These are phyloP conservation scores for Podotricha telesiphe DNA, from an alignment of 2,888 invertebrate genomes.

Conservation along the genomic window DNA sequence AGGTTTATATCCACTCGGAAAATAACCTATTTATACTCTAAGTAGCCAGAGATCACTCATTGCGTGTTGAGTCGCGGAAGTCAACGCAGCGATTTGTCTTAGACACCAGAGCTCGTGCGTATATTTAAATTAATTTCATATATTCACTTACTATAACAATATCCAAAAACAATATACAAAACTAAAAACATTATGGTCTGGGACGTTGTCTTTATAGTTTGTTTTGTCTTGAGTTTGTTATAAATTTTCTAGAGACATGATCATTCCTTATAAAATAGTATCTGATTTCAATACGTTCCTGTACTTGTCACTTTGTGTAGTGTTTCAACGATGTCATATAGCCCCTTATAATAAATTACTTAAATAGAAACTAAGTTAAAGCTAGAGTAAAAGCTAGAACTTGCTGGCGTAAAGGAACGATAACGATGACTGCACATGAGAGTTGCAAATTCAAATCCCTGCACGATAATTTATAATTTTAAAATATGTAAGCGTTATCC, in stretches of 20 bases:
- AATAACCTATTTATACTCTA: too few species aligned
- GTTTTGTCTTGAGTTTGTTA: not conserved
- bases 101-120: too few species aligned
- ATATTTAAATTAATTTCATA: too few species aligned
- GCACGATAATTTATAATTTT: too few species aligned
- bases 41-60: too few species aligned
- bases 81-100: too few species aligned
- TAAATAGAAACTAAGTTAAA: slow-evolving; percentile 1
- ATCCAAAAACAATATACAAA: not conserved
- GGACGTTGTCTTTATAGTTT: not conserved
- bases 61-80: too few species aligned
- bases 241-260: slow-evolving; percentile 12
- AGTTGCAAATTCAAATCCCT: too few species aligned
- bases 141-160: too few species aligned
- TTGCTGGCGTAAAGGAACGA: not conserved
- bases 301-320: slow-evolving; percentile 33
- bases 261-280: slow-evolving; percentile 29
- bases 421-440: too few species aligned
- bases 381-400: not conserved
- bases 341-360: slow-evolving; percentile 32
- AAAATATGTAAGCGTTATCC: too few species aligned
- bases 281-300: slow-evolving; percentile 36
- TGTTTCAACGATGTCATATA: slow-evolving; percentile 33
- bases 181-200: not conserved
- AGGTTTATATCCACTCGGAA: too few species aligned